Evolutionary conservation across 2,888 invertebrate genomes (phyloP).

Genomic region (Ichneumoninae sp.): DNA sequence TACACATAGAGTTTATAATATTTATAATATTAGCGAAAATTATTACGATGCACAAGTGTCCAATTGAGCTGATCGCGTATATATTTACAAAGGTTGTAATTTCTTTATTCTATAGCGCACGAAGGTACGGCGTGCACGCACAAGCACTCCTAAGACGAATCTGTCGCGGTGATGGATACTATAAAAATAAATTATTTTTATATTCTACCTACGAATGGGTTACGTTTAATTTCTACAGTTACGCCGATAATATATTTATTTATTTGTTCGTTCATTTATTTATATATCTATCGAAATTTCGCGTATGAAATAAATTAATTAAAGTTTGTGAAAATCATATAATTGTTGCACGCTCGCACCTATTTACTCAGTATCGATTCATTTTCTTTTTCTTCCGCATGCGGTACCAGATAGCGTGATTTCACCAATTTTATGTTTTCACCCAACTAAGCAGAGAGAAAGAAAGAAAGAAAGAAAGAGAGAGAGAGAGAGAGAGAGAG

Average conservation of each 20-base stretch:
- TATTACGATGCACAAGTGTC: slow-evolving; percentile 26
- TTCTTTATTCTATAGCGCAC: slow-evolving; percentile 16
- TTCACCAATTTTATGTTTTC: slow-evolving; percentile 45
- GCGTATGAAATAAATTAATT: slow-evolving; percentile 68
- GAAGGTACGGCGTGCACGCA: slow-evolving; percentile 1
- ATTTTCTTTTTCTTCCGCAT: slow-evolving; percentile 30
- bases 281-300: slow-evolving; percentile 52
- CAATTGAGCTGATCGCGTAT: slow-evolving; percentile 45
- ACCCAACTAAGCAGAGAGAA: slow-evolving; percentile 24
- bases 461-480: too few species aligned
- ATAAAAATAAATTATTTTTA: slow-evolving; percentile 65
- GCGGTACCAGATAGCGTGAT: slow-evolving; percentile 27
- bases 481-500: too few species aligned
- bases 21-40: slow-evolving; percentile 45
- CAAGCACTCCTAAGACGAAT: slow-evolving; percentile 2
- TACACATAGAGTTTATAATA: slow-evolving; percentile 20
- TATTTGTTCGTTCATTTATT: slow-evolving; percentile 44
- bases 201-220: slow-evolving; percentile 38
- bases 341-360: slow-evolving; percentile 26
- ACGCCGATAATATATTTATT: slow-evolving; percentile 45
- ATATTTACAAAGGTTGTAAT: slow-evolving; percentile 58
- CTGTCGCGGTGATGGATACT: slow-evolving; percentile 26
- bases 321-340: slow-evolving; percentile 54
- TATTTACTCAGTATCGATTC: slow-evolving; percentile 20
- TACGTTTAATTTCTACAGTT: slow-evolving; percentile 5